Evolutionary conservation across 2,888 invertebrate species (phyloP).

Genomic region (Schrankia costaestrigalis): DNA sequence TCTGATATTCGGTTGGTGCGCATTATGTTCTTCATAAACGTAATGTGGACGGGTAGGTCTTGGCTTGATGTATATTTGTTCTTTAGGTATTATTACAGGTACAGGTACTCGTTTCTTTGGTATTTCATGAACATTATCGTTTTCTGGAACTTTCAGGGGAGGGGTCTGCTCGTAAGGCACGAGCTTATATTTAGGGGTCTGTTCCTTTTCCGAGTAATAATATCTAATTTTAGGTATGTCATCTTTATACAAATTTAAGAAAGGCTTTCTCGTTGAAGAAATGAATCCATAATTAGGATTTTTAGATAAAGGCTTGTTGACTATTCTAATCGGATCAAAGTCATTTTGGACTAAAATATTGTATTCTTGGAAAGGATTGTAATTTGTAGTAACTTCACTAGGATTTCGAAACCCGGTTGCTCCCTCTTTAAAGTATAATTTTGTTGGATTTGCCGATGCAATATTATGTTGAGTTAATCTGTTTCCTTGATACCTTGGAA

Average conservation of each 20-base stretch:
- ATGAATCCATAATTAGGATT: conserved; percentile 38
- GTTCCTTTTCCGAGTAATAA: conserved; percentile 62
- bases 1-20: conserved; percentile 39
- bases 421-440: conserved; percentile 61
- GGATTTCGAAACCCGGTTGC: conserved; percentile 45
- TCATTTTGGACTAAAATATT: conserved; percentile 38
- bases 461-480: conserved; percentile 71
- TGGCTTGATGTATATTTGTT: conserved; percentile 55
- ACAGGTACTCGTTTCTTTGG: conserved; percentile 46
- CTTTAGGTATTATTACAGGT: conserved; percentile 45
- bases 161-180: conserved; percentile 77
- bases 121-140: conserved; percentile 40
- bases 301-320: conserved; percentile 49
- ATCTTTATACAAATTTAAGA: conserved; percentile 50
- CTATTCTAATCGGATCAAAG: conserved; percentile 44
- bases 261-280: conserved; percentile 52
- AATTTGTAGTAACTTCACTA: conserved; percentile 45
- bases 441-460: conserved; percentile 69
- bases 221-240: conserved; percentile 56
- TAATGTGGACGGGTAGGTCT: conserved; percentile 55
- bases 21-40: conserved; percentile 45
- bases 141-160: conserved; percentile 47
- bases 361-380: conserved; percentile 48
- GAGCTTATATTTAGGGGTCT: conserved; percentile 62
- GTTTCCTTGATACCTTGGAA: conserved; percentile 74